Percentiles rank a stretch among this genome's conserved stretches.
phyloP scores from a whole-genome alignment of 2,888 invertebrate species.

The Fabriciana adippe region DNA sequence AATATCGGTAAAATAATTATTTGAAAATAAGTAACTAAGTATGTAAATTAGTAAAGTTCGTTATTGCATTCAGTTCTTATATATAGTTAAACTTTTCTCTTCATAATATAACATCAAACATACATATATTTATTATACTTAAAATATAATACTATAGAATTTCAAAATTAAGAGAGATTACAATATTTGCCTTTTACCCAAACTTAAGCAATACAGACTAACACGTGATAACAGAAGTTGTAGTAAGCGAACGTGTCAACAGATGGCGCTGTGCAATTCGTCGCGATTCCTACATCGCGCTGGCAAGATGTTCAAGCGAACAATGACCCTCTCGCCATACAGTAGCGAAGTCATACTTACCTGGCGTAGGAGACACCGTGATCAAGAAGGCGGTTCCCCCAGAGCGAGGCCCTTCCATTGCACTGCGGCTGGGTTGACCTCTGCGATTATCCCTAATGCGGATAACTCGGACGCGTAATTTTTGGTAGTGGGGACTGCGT shows the following conservation, averaged over 20 bases:
- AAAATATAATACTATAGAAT: too few relatives aligned
- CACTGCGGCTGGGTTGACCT: slow-evolving; percentile 34
- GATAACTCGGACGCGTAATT: slow-evolving; percentile 29
- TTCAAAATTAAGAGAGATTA: too few relatives aligned
- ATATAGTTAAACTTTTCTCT: too few relatives aligned
- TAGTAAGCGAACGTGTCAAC: background rate
- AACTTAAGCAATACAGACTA: too few relatives aligned
- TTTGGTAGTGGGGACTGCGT: slow-evolving; percentile 25
- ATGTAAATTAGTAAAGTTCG: too few relatives aligned
- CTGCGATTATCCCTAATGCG: slow-evolving; percentile 35
- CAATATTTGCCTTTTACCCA: too few relatives aligned
- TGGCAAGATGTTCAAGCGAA: slow-evolving; percentile 5
- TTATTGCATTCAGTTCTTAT: too few relatives aligned
- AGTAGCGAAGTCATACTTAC: slow-evolving; percentile 17
- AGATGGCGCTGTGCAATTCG: slow-evolving; percentile 12
- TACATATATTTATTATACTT: too few relatives aligned
- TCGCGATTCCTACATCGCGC: slow-evolving; percentile 6
- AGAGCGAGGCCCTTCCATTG: slow-evolving; percentile 33
- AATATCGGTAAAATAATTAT: too few relatives aligned
- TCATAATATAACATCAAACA: too few relatives aligned
- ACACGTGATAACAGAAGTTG: background rate
- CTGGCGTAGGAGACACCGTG: slow-evolving; percentile 32
- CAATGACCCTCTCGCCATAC: slow-evolving; percentile 5
- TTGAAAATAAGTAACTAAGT: too few relatives aligned
- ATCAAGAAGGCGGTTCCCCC: slow-evolving; percentile 7